Base-by-base conservation (phyloP, 2,888 invertebrate genomes). In the Agriopis aurantiaria region DNA sequence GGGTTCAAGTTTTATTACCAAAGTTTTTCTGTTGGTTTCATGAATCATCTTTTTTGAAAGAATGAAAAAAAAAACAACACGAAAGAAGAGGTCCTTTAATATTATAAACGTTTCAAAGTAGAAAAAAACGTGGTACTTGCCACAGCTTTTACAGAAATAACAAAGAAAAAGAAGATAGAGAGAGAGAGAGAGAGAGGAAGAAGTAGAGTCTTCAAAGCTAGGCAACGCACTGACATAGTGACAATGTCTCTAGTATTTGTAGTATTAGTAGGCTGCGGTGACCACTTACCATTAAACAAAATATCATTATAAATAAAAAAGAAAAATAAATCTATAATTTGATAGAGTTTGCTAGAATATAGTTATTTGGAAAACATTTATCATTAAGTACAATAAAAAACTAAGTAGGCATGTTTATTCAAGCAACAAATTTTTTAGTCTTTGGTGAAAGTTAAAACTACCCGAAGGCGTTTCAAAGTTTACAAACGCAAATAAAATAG, bases 401-500 rank as follows among this genome's bases (percentile, higher is more conserved):
- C n/a, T n/a, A 40, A 51, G 9, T 65, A 65, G 43, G 51, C 41
- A 64, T 40, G n/a, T 23, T 53, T 66, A 41, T 12, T 9, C 17
- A 48, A 41, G 40, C 12, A 46, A 49, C 46, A 12, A 8, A 14
- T 51, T 68, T 56, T n/a, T 33, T 8, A 43, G 4, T 43, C 6
- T 6, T 61, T 33, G 23, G 23, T 57, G 12, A 17, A 62, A 56
- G 52, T 68, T 52, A 12, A 17, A 45, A 62, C 45, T 17, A 56
- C 7, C 46, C 43, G 62, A 51, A 68, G 56, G 40, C 45, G 43
- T 41, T 49, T 9, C 58, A 23, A 63, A 63, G 51, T 63, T 58
- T 63, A 48, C 52, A 46, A 64, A 58, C 64, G 9, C 59, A 53
- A 59, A 64, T 48, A 63, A 57, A 68, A n/a, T 63, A 63, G 68